phyloP scores from a whole-genome alignment of 64 coral and sea anemone species.

The Montipora sp. region DNA sequence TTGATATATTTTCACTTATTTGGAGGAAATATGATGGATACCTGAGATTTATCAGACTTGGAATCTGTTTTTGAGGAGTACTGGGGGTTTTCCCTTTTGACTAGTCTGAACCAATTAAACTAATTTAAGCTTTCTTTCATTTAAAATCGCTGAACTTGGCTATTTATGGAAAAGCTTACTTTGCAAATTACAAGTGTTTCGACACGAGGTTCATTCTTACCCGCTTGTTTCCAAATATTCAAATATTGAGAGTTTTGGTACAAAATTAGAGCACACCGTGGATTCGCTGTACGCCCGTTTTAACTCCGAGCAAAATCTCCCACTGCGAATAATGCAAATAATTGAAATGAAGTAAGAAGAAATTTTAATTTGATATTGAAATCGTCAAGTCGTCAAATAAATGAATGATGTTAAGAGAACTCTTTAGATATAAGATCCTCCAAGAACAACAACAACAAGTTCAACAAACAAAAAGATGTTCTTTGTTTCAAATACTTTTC shows the following conservation, averaged over 20 bases:
- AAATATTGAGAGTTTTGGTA: neutral
- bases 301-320: neutral
- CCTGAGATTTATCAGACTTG: neutral
- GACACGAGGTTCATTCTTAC: neutral
- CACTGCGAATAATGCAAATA: neutral
- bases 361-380: constrained; percentile 2
- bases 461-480: neutral
- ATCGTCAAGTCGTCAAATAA: neutral
- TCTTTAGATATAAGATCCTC: neutral
- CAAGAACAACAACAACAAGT: constrained; percentile 11
- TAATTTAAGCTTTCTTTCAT: neutral
- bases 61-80: neutral
- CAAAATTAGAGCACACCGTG: neutral
- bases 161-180: neutral
- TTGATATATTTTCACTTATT: constrained; percentile 11
- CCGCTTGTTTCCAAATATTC: neutral
- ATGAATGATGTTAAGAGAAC: neutral
- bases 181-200: neutral
- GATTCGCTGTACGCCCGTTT: neutral
- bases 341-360: constrained; percentile 2
- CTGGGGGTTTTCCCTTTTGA: constrained; percentile 3
- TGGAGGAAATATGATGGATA: neutral
- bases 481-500: neutral
- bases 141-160: neutral
- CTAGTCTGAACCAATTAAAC: neutral